Evolutionary conservation across 2,113 vertebrate species (phyloP), one percentile per base, ranked within the genome.

Genomic region (Pan paniscus): DNA sequence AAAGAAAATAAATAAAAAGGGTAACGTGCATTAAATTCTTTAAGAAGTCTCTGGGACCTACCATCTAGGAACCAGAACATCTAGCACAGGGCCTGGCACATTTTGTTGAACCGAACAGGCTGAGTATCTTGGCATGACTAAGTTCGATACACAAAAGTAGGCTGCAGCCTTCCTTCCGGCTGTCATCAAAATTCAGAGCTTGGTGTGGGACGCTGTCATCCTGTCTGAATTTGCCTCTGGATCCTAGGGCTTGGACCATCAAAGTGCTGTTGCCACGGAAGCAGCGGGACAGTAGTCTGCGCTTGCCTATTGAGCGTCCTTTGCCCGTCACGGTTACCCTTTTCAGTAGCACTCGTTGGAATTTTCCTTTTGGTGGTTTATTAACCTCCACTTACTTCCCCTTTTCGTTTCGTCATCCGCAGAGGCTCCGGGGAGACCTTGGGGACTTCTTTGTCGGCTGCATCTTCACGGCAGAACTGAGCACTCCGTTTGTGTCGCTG

Each of bases 361-460:
- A 40, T 55, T 52, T 93, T 57, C 84, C 46, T 82, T 89, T 46
- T 1, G 0, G 61, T 78, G 68, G 25, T 70, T 84, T 85, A 80
- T 97, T 73, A 72, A 52, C 57, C 2, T 95, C 70, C 14, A 40
- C 46, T 87, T 80, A 61, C 18, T 84, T 72, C 57, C 48, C 35
- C 1, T 40, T 89, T 93, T 81, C n/a, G n/a, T 83, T 85, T 35
- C 48, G 81, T 96, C 85, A 59, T 98, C 96, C 93, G 91, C 99
- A 99, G 99, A 99, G 99, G 95, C 98, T 99, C 96, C 99, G 99
- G 96, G 99, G 99, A 84, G 99, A 99, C 40, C 99, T 99, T 93
- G 99, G 99, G 3, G 99, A 99, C 96, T 99, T 99, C 99, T 99
- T 99, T 6, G 99, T 99, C 5, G 99, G 99, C 97, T 99, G 99